Evolutionary conservation across 53 echinoderm and acorn worm genomes (phyloP), one percentile per base, ranked within the genome.

Genomic region (Luidia sarsii): DNA sequence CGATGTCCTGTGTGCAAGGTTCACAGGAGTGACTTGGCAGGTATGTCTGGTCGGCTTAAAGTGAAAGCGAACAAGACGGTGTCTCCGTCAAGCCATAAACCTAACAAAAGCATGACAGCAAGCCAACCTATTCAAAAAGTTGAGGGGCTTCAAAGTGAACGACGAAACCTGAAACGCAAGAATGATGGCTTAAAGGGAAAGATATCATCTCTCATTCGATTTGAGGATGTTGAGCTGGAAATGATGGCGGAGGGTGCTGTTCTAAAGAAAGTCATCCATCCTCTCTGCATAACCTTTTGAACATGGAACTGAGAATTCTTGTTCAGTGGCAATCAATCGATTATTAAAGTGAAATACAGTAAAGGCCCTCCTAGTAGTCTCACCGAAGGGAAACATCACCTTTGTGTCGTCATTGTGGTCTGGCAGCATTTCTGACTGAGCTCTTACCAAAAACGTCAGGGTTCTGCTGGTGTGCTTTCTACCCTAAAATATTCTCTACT

Each of bases 1-100:
- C 51, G 70, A 27, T 70, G 70, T 51, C 51, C 36, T 3, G 56
- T 72, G 2, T 72, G 72, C 23, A 18, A 23, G 27, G 50, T 72
- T 1, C 72, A 72, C 32, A 14, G 72, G 2, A 53, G 72, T 72
- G 72, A 72, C 55, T 55, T 72, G 27, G 55, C 56, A 20, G 52
- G 33, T 2, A 53, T 72, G 20, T 6, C 22, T 13, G 9, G 20
- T 7, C 20, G 72, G 22, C 11, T 55, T 13, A 72, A 72, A 35
- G 22, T 3, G 2, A 72, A 54, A 38, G 38, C n/a, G 27, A 21
- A 10, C 33, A 36, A 20, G 0, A 4, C 23, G 1, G 27, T 72
- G 20, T 37, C 55, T 20, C 36, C 72, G 11, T 54, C 72, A 22
- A 54, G 54, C 9, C 35, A 30, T 0, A 39, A 24, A 1, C 72